Evolutionary conservation across 2,113 vertebrate genomes (phyloP), one percentile per base, ranked within the genome.

Genomic region (Craseonycteris thonglongyai): DNA sequence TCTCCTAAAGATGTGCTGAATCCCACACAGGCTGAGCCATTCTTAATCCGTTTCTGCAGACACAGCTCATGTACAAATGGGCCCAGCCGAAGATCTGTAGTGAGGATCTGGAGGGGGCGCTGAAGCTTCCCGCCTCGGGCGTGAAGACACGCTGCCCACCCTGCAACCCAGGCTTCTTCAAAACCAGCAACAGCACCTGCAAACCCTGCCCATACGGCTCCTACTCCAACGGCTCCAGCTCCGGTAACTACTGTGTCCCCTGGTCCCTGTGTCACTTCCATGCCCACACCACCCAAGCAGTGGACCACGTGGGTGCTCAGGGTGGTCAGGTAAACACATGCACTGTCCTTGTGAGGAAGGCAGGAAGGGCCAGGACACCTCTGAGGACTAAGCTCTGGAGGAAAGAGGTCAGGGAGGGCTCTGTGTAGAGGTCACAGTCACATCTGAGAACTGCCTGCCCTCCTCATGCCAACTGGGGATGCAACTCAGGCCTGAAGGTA

Each of bases 1-100:
- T 68, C 26, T 47, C 85, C 54, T 35, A 26, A 65, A 82, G 24
- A 66, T 16, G 21, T 28, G 45, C 26, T 80, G 38, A 88, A 28
- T 49, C 42, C 33, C 33, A 28, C 4, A 13, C 18, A n/a, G 61
- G 45, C 51, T 86, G 35, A 93, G 40, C 47, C 6, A 0, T 54
- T 49, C 69, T 80, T 71, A 10, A 51, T 83, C 24, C 16, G 1
- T 66, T 49, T 75, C 80, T 74, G 65, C 97, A 99, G 99, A 99
- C 99, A 0, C 99, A 99, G 97, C 98, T 99, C 87, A 99, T 99
- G 99, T 99, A 99, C 97, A 99, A 99, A 93, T 99, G 99, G 99
- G 99, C 99, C 14, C 98, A 99, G 84, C 99, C 99, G 0, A 99
- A 99, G 94, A 99, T 99, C 97, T 99, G 99, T 96, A 97, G 97